Conservation (phyloP, 2,797 vertebrate species). For the Phoxinus dragarum region DNA sequence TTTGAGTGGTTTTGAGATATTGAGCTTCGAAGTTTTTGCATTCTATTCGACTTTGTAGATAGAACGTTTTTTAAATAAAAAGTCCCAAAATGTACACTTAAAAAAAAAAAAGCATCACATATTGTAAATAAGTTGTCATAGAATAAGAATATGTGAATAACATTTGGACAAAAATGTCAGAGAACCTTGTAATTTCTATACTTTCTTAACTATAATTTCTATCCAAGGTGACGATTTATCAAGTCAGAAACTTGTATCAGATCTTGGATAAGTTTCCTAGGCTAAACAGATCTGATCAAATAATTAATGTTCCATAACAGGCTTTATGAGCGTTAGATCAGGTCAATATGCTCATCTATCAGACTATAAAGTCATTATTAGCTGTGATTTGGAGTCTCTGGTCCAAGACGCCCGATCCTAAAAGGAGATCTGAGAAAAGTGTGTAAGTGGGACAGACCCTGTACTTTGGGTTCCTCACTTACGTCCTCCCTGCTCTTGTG, state of each 20-base stretch:
- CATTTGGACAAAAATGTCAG: no score
- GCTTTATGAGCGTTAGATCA: constrained; percentile 4
- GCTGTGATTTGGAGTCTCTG: background rate
- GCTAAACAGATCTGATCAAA: constrained; percentile 2
- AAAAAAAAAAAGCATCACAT: no score
- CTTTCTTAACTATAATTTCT: no score
- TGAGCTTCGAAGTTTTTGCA: no score
- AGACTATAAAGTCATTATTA: background rate
- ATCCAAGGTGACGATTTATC: background rate
- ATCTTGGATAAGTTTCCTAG: background rate
- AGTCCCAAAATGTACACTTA: no score
- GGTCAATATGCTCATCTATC: background rate
- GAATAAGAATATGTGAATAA: no score
- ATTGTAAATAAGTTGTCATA: no score
- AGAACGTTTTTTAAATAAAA: no score
- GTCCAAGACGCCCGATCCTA: background rate
- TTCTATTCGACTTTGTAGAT: no score
- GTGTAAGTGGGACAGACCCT: constrained; percentile 48
- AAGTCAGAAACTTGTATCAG: background rate
- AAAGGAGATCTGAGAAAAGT: constrained; percentile 3
- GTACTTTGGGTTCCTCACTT: constrained; percentile 17
- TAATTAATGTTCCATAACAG: constrained; percentile 1
- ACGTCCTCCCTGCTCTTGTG: constrained; percentile 40
- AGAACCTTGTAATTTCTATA: no score
- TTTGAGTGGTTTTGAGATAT: no score